Percentiles rank a stretch among this genome's conserved stretches.
Conservation (phyloP, 2,888 invertebrate species). For the Idaea aversata region DNA sequence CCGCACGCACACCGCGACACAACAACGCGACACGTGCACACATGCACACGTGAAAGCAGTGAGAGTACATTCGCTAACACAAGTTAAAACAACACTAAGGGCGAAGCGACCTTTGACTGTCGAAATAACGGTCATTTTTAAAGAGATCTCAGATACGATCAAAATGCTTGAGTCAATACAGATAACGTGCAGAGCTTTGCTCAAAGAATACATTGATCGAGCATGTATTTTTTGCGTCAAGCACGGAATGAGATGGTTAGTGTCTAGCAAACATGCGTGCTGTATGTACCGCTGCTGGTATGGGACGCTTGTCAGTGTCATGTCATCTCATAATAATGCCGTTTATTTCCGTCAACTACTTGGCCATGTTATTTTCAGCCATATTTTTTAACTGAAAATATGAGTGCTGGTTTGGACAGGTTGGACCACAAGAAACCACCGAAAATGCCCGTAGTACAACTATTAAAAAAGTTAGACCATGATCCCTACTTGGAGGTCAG, state of each 20-base stretch:
- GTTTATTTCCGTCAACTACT: not conserved
- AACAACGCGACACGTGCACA: constrained; percentile 32
- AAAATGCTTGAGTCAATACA: not conserved
- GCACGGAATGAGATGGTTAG: not conserved
- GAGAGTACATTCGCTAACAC: constrained; percentile 68
- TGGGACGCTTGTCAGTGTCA: not conserved
- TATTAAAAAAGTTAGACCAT: too few relatives aligned
- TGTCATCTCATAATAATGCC: not conserved
- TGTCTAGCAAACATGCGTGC: not conserved
- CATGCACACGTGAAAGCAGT: constrained; percentile 66
- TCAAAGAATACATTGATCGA: not conserved
- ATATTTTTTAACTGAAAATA: too few relatives aligned
- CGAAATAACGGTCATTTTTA: not conserved
- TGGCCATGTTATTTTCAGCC: too few relatives aligned
- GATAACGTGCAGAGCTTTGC: too few relatives aligned
- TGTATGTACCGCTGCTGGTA: not conserved
- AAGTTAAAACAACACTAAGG: constrained; percentile 12
- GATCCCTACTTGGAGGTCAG: too few relatives aligned
- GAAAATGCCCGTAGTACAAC: too few relatives aligned
- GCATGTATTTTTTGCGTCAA: not conserved
- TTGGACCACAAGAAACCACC: too few relatives aligned
- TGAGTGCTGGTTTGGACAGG: too few relatives aligned
- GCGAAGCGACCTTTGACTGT: constrained; percentile 6
- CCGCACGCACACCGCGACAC: constrained; percentile 57
- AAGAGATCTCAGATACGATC: not conserved